Evolutionary conservation across 2,113 vertebrate genomes (phyloP).

Genomic region (Odontophorus gujanensis): DNA sequence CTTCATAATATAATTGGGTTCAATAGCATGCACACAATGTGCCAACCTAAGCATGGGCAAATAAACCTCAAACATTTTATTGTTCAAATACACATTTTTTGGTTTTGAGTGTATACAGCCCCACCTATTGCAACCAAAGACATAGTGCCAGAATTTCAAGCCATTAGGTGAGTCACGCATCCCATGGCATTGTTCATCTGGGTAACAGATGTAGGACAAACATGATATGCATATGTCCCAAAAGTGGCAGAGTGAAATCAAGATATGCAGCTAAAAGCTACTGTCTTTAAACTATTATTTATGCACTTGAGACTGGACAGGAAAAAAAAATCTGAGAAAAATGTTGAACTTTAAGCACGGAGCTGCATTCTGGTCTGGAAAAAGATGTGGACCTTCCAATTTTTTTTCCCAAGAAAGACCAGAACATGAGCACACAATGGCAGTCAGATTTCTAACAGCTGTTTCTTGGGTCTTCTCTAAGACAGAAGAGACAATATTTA

Average conservation of each 20-base stretch:
- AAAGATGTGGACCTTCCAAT: not conserved
- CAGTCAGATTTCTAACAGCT: not conserved
- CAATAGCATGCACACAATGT: constrained; percentile 5
- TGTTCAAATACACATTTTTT: not conserved
- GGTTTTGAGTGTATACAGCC: constrained; percentile 28
- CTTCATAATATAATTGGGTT: constrained; percentile 3
- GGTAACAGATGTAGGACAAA: not conserved
- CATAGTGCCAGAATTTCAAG: not conserved
- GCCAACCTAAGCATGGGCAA: constrained; percentile 41
- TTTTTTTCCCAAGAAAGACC: not conserved
- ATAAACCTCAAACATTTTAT: not conserved
- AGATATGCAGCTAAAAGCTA: not conserved
- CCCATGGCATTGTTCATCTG: constrained; percentile 29
- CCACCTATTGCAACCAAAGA: not conserved
- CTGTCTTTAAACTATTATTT: not conserved
- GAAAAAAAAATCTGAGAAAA: not conserved
- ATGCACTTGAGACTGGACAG: not conserved
- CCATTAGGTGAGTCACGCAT: not conserved
- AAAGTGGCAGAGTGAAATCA: not conserved
- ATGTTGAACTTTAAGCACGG: not conserved
- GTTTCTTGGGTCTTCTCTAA: not conserved
- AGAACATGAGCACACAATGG: not conserved
- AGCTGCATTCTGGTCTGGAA: not conserved
- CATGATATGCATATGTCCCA: not conserved
- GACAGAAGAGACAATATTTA: not conserved